Percentiles rank a stretch among this genome's conserved stretches.
Conservation (phyloP, 1,140 invertebrate species). For the Zaprionus capensis region DNA sequence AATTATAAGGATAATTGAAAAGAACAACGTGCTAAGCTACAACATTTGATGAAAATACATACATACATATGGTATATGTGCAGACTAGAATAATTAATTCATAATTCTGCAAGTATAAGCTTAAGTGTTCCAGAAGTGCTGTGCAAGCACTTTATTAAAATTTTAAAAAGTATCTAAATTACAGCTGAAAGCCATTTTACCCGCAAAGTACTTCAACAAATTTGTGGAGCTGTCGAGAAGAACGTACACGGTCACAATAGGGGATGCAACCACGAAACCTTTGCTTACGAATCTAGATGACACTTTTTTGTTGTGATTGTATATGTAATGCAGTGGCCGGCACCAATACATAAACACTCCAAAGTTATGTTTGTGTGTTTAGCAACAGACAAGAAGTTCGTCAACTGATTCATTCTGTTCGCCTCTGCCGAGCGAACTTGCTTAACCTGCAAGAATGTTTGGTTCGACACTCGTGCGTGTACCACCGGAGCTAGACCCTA, state of each 20-base stretch:
- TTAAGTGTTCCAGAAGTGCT: constrained; percentile 66
- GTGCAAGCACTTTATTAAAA: constrained; percentile 80
- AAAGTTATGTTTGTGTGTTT: too few species aligned
- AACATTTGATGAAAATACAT: neutral
- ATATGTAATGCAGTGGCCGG: too few species aligned
- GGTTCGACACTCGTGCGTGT: too few species aligned
- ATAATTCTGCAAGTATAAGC: constrained; percentile 62
- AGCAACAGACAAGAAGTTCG: too few species aligned
- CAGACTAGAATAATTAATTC: constrained; percentile 71
- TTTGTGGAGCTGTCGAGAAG: constrained; percentile 15
- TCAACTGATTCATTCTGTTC: too few species aligned
- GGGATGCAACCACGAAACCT: constrained; percentile 27
- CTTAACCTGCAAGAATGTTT: too few species aligned
- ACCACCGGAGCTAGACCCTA: too few species aligned
- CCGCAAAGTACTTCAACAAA: constrained; percentile 73
- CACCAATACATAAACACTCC: too few species aligned
- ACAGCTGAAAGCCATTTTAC: constrained; percentile 67
- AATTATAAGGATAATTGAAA: neutral
- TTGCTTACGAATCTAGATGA: neutral
- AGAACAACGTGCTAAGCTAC: neutral
- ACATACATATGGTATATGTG: too few species aligned
- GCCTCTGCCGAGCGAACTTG: too few species aligned
- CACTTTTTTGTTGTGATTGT: neutral
- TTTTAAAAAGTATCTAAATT: constrained; percentile 81
- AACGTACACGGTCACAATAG: constrained; percentile 43